Base-by-base conservation (phyloP, 2,888 invertebrate species). In the Tiliacea aurago region DNA sequence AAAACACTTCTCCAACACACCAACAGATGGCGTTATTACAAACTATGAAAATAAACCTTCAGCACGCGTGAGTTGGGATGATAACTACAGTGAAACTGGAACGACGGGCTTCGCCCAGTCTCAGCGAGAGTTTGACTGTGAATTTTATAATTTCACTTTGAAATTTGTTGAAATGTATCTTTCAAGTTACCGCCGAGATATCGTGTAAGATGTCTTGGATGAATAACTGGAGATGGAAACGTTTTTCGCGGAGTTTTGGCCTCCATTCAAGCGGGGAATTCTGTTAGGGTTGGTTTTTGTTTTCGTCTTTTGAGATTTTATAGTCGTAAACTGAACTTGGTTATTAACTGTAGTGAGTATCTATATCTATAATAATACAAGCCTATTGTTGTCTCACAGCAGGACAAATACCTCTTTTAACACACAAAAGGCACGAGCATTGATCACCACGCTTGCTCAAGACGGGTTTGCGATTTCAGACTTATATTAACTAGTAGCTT, bases 81-180 rank as follows among this genome's bases (percentile, higher is more conserved):
- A 61, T 45, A 80, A 84, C 78, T 86, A 70, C 64, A 80, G 62
- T 11, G 23, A 51, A 85, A 83, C 84, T 83, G 68, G 55, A 66
- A 62, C 68, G 58, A 68, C 49, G 72, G 56, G 49, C 59, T 47
- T 63, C 75, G 68, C 71, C 79, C 79, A 71, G 61, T 70, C n/a
- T 55, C 47, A 58, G 72, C 66, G 58, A 67, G 67, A 89, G 81
- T 89, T 84, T 58, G 73, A 49, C 85, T 79, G 81, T 79, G 86
- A 87, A 89, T 87, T 85, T 89, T 84, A 85, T 88, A 86, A 88
- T 89, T 88, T 86, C 69, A 87, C 87, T 87, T 87, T 83, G 77
- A 83, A 84, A 87, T 86, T 85, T 81, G 83, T 85, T 86, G 84
- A 84, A 87, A 89, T 89, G 83, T 87, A 87, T 85, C 84, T 87